Evolutionary conservation across 2,888 invertebrate genomes (phyloP).

Genomic region (Eledone cirrhosa): DNA sequence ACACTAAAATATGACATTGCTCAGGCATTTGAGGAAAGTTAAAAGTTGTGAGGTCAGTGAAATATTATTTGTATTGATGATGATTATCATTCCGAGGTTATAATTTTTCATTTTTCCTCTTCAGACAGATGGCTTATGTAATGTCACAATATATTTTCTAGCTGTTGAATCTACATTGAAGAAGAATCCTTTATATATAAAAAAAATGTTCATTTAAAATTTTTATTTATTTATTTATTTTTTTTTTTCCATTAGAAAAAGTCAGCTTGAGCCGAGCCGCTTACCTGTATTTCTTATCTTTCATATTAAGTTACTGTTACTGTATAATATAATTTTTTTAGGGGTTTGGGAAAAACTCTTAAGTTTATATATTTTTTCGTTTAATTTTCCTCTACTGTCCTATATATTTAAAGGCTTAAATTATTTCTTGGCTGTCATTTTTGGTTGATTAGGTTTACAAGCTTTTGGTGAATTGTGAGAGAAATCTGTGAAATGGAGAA

Average conservation of each 20-base stretch:
- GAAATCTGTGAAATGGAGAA: no score
- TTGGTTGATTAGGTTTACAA: no score
- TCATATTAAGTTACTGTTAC: conserved; percentile 18
- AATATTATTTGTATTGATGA: conserved; percentile 24
- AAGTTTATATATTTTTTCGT: not conserved
- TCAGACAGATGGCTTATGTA: conserved; percentile 14
- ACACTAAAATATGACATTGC: conserved; percentile 26
- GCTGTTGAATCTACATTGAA: conserved; percentile 11
- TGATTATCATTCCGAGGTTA: conserved; percentile 24
- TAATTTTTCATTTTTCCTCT: conserved; percentile 22
- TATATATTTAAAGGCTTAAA: conserved; percentile 8
- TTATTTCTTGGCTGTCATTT: conserved; percentile 21
- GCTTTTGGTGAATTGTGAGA: no score
- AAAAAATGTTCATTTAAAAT: conserved; percentile 7
- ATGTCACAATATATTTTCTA: conserved; percentile 26
- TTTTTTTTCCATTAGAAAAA: not conserved
- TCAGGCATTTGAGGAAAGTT: conserved; percentile 23
- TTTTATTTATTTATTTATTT: not conserved
- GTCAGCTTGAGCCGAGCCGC: not conserved
- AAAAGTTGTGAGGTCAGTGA: conserved; percentile 23
- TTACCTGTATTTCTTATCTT: not conserved
- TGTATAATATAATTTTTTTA: conserved; percentile 25
- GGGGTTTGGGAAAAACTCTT: not conserved
- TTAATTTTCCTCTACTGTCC: conserved; percentile 5
- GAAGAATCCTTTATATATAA: not conserved